phyloP scores from a whole-genome alignment of 1,140 invertebrate genomes.

The Chionoecetes opilio region DNA sequence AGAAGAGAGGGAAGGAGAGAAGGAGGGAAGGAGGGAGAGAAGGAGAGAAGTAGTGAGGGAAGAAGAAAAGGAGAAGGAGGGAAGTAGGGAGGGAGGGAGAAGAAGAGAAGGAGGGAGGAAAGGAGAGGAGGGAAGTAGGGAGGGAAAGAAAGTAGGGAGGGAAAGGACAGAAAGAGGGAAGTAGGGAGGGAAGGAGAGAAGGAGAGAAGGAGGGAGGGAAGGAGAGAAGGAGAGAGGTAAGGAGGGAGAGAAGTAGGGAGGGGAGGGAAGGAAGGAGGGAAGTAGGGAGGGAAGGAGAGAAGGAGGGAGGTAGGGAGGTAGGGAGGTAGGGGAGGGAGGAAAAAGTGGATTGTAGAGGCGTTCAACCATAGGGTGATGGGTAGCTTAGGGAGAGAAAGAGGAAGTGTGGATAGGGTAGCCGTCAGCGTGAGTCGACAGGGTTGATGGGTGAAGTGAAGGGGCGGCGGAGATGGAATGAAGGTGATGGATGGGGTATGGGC shows the following conservation, averaged over 20 bases:
- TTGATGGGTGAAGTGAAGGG: slow-evolving; percentile 16
- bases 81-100: not conserved
- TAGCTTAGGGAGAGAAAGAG: slow-evolving; percentile 1
- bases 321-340: not conserved
- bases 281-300: not conserved
- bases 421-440: not conserved
- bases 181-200: not conserved
- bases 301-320: too few relatives aligned
- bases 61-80: not conserved
- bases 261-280: not conserved
- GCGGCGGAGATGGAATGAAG: slow-evolving; percentile 1
- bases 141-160: not conserved
- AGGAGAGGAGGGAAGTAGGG: not conserved
- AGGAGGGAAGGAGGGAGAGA: too few relatives aligned
- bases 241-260: not conserved
- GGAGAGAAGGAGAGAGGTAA: not conserved
- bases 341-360: slow-evolving; percentile 23
- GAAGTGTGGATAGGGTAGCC: not conserved
- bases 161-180: not conserved
- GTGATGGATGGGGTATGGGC: slow-evolving; percentile 3
- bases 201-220: not conserved
- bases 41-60: not conserved
- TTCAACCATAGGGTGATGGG: not conserved
- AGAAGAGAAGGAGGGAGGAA: not conserved
- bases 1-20: too few relatives aligned